Base-by-base conservation (phyloP, 2,113 vertebrate species). In the Petrocephalus microphthalmus region DNA sequence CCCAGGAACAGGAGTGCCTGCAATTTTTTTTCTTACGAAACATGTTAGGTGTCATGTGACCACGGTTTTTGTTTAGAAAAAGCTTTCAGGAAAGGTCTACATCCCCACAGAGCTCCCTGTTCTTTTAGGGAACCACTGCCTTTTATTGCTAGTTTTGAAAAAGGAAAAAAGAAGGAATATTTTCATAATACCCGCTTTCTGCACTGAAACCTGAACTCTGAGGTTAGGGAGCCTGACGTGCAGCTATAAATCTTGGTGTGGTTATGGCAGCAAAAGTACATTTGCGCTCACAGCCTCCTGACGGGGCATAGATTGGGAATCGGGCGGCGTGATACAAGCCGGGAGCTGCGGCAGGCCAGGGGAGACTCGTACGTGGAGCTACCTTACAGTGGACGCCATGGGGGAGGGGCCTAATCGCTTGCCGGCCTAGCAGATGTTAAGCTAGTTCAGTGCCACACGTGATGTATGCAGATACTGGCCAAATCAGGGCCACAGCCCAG, bases 91-190 rank as follows among this genome's bases (percentile, higher is more conserved):
- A 52, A 51, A 84, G 82, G 22, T 13, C 25, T 33, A 49, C 84
- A 54, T 85, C 29, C 52, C 84, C 84, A 83, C 45, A 85, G 29
- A 54, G 84, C 25, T 85, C 84, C 49, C 33, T 85, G 84, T 85
- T 56, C 49, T 85, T 85, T 85, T 85, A 33, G 33, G 25, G 84
- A 85, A 85, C 84, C 17, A 45, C 84, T 85, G 17, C 25, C 25
- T 86, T 60, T 64, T 86, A 64, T 49, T 56, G 84, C 29, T 25
- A 86, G 19, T 45, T 85, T 85, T 85, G 84, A 6, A 85, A 54
- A 54, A 85, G 25, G 22, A 49, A 29, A 15, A 42, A 15, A 86
- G 17, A n/a, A 45, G 22, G 22, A 60, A 86, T 86, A 51, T 71
- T 71, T 87, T 71, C 60, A 60, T n/a, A 49, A 87, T 29, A 51